phyloP scores from a whole-genome alignment of 2,888 invertebrate genomes.

The Resseliella maxima region DNA sequence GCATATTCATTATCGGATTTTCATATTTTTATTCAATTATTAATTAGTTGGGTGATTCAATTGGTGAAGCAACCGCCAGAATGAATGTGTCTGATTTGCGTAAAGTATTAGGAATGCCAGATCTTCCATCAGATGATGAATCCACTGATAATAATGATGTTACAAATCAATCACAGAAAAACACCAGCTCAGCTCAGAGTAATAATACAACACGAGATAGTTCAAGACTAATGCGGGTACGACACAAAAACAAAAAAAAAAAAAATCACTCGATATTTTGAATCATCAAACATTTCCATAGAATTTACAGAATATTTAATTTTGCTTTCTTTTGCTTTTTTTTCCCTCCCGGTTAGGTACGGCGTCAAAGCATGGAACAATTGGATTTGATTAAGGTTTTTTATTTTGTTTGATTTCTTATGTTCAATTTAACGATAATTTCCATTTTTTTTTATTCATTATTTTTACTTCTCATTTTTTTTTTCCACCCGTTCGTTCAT shows the following conservation, averaged over 20 bases:
- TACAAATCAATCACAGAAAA: conserved; percentile 19
- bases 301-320: too few species aligned
- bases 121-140: conserved; percentile 68
- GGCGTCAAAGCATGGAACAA: conserved; percentile 95
- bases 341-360: conserved; percentile 62
- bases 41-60: conserved; percentile 82
- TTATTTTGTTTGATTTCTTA: conserved; percentile 60
- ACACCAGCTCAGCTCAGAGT: not conserved
- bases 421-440: conserved; percentile 56
- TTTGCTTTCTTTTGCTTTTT: too few species aligned
- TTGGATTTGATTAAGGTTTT: conserved; percentile 89
- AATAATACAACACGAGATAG: conserved; percentile 57
- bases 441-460: conserved; percentile 37
- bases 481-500: too few species aligned
- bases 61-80: conserved; percentile 93
- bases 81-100: conserved; percentile 91
- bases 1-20: not conserved
- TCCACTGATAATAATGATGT: conserved; percentile 59
- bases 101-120: conserved; percentile 82
- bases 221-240: conserved; percentile 71
- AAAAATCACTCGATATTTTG: too few species aligned
- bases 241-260: too few species aligned
- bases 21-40: not conserved
- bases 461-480: too few species aligned
- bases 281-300: too few species aligned